phyloP scores from a whole-genome alignment of 2,888 invertebrate species.

The Sipunculus nudus region DNA sequence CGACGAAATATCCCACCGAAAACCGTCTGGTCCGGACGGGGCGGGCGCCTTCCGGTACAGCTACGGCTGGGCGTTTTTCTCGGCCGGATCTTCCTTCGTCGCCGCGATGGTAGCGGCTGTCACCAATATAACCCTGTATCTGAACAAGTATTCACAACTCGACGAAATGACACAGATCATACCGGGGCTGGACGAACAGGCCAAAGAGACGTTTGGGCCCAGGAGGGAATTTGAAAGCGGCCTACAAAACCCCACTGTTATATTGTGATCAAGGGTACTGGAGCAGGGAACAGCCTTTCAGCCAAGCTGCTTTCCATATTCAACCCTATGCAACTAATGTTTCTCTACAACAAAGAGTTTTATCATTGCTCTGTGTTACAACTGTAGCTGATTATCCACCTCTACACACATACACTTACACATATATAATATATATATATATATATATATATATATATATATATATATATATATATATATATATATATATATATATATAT shows the following conservation, averaged over 20 bases:
- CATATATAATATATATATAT: too few relatives aligned
- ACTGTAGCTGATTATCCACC: too few relatives aligned
- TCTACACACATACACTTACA: too few relatives aligned
- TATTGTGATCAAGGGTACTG: constrained; percentile 22
- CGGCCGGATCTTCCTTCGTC: constrained; percentile 60
- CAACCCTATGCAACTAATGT: too few relatives aligned
- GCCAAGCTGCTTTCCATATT: too few relatives aligned
- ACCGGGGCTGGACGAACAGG: constrained; percentile 25
- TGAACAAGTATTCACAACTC: constrained; percentile 42
- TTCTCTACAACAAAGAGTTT: too few relatives aligned
- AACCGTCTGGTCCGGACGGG: constrained; percentile 45
- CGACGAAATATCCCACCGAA: constrained; percentile 59
- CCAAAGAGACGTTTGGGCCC: constrained; percentile 1
- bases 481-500: too few relatives aligned
- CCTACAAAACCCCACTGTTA: constrained; percentile 23
- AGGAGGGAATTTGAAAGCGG: constrained; percentile 13
- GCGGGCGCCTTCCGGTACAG: constrained; percentile 48
- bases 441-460: too few relatives aligned
- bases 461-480: too few relatives aligned
- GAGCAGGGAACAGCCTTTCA: too few relatives aligned
- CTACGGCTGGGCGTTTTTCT: constrained; percentile 64
- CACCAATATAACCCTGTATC: constrained; percentile 57
- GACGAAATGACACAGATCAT: constrained; percentile 29
- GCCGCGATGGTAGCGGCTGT: constrained; percentile 58
- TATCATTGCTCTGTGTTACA: too few relatives aligned